Conservation (phyloP, 2,888 invertebrate species). For the Altica lythri region DNA sequence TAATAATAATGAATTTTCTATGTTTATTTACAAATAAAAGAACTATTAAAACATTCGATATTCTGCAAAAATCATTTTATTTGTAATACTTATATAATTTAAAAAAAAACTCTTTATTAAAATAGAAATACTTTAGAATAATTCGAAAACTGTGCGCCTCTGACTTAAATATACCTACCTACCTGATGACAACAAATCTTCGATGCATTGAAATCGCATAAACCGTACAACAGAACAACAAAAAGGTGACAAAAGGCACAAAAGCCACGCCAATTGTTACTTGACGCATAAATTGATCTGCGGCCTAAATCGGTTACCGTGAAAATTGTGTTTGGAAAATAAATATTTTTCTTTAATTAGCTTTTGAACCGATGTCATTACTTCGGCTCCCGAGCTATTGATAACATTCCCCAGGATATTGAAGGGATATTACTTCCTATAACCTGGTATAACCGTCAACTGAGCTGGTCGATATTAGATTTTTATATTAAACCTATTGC, state of each 20-base stretch:
- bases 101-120: neutral
- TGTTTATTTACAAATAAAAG: no score
- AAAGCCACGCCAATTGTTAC: conserved; percentile 39
- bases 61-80: no score
- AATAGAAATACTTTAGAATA: neutral
- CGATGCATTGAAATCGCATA: conserved; percentile 34
- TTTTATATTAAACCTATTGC: conserved; percentile 15
- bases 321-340: conserved; percentile 49
- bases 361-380: conserved; percentile 35
- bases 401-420: conserved; percentile 29
- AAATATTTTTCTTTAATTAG: conserved; percentile 54
- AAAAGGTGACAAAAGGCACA: conserved; percentile 43
- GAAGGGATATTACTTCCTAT: conserved; percentile 37
- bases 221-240: conserved; percentile 23
- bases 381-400: conserved; percentile 25
- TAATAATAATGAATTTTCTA: no score
- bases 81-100: no score
- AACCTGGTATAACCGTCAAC: conserved; percentile 26
- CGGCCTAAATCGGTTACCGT: conserved; percentile 34
- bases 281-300: conserved; percentile 43
- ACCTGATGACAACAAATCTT: conserved; percentile 29
- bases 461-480: conserved; percentile 22
- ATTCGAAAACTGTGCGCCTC: conserved; percentile 1
- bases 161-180: conserved; percentile 8
- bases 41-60: no score